Base-by-base conservation (phyloP, 2,888 invertebrate genomes). In the Pogonocherus hispidulus region DNA sequence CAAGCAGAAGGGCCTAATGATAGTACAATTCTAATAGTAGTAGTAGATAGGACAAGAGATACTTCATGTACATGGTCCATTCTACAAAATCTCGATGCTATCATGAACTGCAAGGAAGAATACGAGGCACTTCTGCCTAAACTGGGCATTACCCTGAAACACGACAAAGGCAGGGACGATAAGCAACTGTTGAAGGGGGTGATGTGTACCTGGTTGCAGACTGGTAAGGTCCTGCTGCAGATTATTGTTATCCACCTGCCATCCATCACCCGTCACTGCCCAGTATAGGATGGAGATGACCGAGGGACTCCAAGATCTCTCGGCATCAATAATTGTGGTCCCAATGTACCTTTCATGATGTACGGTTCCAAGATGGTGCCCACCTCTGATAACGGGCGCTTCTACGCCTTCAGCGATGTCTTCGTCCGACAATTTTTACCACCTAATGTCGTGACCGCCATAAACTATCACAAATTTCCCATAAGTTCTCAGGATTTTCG, bases 321-420 rank as follows among this genome's bases (percentile, higher is more conserved):
- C 0, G 81, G 80, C 60, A 79, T 79, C 66, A 81, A 95, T 92
- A 94, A 85, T 84, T 99, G 99, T 84, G 97, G 99, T 87, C 94
- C 99, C 11, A 94, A 96, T 78, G 99, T 94, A 47, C 99, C 98
- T n/a, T 90, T 99, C 67, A 99, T 99, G 98, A 99, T 99, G 99
- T 99, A 99, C 91, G 91, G 99, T 78, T 98, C 98, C 56, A 99
- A 99, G 89, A 99, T 99, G 99, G 99, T 99, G 86, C 99, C 99
- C 77, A 99, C 99, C 14, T 94, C 97, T 11, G 99, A 99, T 87
- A 99, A 99, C 89, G 99, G 99, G 72, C 94, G 99, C 85, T 99
- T 99, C 93, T 99, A 98, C 87, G 99, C 99, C 70, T 99, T 99
- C 86, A 99, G 99, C 57, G 98, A 99, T 87, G 99, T 99, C 27